phyloP scores from a whole-genome alignment of 2,113 vertebrate genomes.

The Seriola rivoliana region DNA sequence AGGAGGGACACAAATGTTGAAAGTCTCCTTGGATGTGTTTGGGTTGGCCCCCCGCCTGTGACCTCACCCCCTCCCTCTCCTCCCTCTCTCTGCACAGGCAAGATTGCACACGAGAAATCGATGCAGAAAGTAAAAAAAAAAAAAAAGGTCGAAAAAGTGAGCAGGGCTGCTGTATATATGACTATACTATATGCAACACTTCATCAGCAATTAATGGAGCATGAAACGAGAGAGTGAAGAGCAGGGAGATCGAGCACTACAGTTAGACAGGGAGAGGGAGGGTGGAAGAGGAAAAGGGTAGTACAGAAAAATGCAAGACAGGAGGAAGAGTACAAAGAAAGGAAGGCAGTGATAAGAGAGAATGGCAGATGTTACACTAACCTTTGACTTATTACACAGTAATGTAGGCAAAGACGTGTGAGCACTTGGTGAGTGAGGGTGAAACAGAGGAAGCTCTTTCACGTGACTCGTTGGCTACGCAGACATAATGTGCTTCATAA shows the following conservation, averaged over 20 bases:
- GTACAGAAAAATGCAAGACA: background rate
- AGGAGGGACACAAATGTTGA: background rate
- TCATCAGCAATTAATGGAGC: conserved; percentile 52
- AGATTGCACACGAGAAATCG: background rate
- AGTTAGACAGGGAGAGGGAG: background rate
- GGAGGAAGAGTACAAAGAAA: background rate
- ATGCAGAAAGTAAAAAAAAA: background rate
- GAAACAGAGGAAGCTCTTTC: background rate
- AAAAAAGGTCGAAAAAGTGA: background rate
- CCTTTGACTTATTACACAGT: background rate
- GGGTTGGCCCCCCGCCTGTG: background rate
- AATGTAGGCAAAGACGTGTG: background rate
- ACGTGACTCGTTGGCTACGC: background rate
- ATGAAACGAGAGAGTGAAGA: conserved; percentile 22
- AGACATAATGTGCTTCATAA: background rate
- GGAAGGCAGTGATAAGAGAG: background rate
- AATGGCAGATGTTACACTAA: conserved; percentile 3
- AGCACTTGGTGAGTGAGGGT: background rate
- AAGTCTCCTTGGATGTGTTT: background rate
- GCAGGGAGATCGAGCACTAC: conserved; percentile 4
- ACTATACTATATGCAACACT: conserved; percentile 28
- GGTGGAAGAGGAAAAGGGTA: background rate
- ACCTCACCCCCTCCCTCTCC: background rate
- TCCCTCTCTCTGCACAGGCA: background rate
- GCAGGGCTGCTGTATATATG: background rate